Evolutionary conservation across 2,797 vertebrate genomes (phyloP), one percentile per base, ranked within the genome.

Genomic region (Syngnathus acus): DNA sequence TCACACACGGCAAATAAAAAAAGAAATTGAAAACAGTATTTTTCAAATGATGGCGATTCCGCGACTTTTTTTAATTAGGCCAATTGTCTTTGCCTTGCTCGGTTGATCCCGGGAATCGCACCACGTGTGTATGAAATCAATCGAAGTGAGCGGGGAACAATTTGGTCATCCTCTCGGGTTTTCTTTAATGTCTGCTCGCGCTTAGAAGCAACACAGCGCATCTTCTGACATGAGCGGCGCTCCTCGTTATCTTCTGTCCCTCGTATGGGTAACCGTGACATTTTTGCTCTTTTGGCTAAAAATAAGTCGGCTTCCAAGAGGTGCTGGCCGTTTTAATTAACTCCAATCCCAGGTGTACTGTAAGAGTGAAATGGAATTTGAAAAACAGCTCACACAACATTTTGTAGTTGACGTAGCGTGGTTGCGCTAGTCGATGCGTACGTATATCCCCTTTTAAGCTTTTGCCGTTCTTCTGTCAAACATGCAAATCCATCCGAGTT

Each of bases 271-370:
- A 32, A 45, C 67, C 68, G 50, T 6, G 48, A 65, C 64, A 72
- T 76, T 64, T 73, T 39, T 74, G 55, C 62, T 80, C 65, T 42
- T 75, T 77, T 69, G 57, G 68, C 80, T 81, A 75, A 80, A 83
- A 83, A 85, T 82, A 84, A 65, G 39, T 71, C 71, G 65, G 61
- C 66, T 72, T 83, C 69, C 65, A 53, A 67, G 38, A 76, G 67
- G 76, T 73, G 58, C 71, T 74, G 69, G 74, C 66, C 76, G 75
- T 70, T 65, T 75, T 84, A 84, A 89, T 87, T 86, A 88, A 78
- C 77, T 76, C 21, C 70, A 82, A 81, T 78, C 84, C 75, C 78
- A 71, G 14, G 75, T 75, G 85, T 40, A 45, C 65, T 65, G 65
- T 70, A 77, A 81, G 70, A 72, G 72, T 60, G 72, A 72, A 84